Base-by-base conservation (phyloP, 2,113 vertebrate species). In the Forbesichthys papilliferus region DNA sequence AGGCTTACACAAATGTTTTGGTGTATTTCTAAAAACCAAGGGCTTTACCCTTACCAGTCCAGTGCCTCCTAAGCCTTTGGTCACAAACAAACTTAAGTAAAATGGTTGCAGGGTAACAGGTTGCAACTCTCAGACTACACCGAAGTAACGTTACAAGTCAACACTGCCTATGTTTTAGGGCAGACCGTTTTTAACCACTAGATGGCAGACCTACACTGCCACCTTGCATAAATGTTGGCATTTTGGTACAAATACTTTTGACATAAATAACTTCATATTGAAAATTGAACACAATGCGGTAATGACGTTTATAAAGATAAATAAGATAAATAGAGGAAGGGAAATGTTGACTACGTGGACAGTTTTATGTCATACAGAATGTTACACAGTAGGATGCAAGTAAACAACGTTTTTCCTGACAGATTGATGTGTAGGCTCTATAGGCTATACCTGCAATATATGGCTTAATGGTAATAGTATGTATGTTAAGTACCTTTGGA, bases 191-290 rank as follows among this genome's bases (percentile, higher is more conserved):
- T 36, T 52, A 53, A 58, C 33, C 78, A 66, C 67, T 42, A 76
- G 79, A 80, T 56, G 74, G 76, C 77, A 80, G 75, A 73, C 34
- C 53, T 68, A 61, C 75, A 77, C 86, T 71, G 61, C 74, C 61
- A 1, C 42, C 48, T 11, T 69, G 53, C 73, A 81, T 36, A 66
- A 27, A 55, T 42, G 36, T 42, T 42, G 61, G 11, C 7, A 49
- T 55, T 58, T 71, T 73, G 66, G 18, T 64, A 72, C 61, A n/a
- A 59, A 55, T 10, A 20, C 42, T 82, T 27, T 65, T 75, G 61
- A 66, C 57, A 75, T 61, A 65, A 60, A 75, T 61, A 65, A 60
- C 66, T 66, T 70, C 14, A 67, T 67, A 54, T 56, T 27, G 48
- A 33, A 36, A 65, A 54, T 16, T 16, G 2, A 20, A 20, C 20